phyloP scores from a whole-genome alignment of 2,797 vertebrate species.

The Alfaro cultratus region DNA sequence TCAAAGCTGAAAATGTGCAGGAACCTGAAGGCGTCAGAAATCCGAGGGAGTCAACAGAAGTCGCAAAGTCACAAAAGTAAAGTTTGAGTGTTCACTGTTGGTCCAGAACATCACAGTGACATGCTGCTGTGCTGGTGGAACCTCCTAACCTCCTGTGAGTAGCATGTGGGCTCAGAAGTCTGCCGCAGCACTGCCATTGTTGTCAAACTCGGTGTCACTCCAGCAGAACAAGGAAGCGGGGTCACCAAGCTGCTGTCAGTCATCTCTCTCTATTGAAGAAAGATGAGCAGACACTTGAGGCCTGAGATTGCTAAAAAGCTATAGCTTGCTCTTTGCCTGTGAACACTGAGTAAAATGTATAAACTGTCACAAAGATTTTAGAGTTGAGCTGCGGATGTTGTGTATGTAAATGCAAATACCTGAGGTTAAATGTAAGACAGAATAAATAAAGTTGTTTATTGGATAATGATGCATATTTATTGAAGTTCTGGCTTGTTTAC shows the following conservation, averaged over 20 bases:
- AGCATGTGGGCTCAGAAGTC: conserved; percentile 47
- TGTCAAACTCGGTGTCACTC: conserved; percentile 62
- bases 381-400: background rate
- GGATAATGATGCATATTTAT: background rate
- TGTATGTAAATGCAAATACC: conserved; percentile 38
- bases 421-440: conserved; percentile 25
- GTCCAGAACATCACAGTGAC: conserved; percentile 51
- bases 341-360: conserved; percentile 37
- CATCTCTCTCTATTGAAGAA: conserved; percentile 40
- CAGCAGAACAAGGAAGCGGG: conserved; percentile 54
- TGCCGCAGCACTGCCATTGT: conserved; percentile 41
- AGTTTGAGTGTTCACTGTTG: conserved; percentile 32
- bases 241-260: conserved; percentile 65
- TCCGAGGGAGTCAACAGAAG: conserved; percentile 22
- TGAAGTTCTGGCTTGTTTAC: conserved; percentile 9
- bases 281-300: conserved; percentile 52
- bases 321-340: conserved; percentile 30
- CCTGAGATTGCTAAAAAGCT: conserved; percentile 37
- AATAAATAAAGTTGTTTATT: conserved; percentile 18
- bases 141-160: conserved; percentile 52
- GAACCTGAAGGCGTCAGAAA: conserved; percentile 4
- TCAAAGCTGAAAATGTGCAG: conserved; percentile 6
- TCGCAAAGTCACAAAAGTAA: conserved; percentile 45
- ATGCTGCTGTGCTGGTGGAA: conserved; percentile 14
- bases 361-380: conserved; percentile 17